These are phyloP conservation scores for Phlogophora meticulosa DNA, from an alignment of 2,888 invertebrate genomes.

Conservation along the genomic window DNA sequence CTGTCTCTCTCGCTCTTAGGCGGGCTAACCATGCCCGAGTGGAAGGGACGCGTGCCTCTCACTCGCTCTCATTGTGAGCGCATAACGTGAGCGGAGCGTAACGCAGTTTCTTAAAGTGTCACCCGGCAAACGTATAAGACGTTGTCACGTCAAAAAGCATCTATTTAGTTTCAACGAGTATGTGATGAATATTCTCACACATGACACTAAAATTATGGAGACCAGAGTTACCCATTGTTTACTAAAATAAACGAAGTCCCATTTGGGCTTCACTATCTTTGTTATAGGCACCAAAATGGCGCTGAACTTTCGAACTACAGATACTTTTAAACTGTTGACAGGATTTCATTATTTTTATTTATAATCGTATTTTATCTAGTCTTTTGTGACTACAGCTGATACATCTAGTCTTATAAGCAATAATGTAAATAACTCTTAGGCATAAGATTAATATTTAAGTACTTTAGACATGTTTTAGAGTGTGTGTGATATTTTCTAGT, in stretches of 20 bases:
- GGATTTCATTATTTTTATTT: slow-evolving; percentile 8
- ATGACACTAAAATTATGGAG: too few species aligned
- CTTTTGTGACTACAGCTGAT: neutral
- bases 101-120: too few species aligned
- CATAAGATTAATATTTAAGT: neutral
- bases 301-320: neutral
- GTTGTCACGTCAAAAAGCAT: too few species aligned
- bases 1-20: too few species aligned
- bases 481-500: slow-evolving; percentile 52
- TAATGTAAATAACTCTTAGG: slow-evolving; percentile 27
- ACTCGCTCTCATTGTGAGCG: too few species aligned
- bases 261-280: slow-evolving; percentile 28
- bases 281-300: slow-evolving; percentile 20
- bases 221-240: neutral
- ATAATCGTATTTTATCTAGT: neutral
- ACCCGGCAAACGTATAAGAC: too few species aligned
- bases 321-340: neutral
- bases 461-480: slow-evolving; percentile 18
- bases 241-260: neutral
- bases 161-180: too few species aligned
- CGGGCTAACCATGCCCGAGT: too few species aligned
- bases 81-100: too few species aligned
- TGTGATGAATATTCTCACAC: too few species aligned
- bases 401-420: slow-evolving; percentile 14
- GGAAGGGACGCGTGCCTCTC: too few species aligned